Evolutionary conservation across 2,888 invertebrate genomes (phyloP), one percentile per base, ranked within the genome.

Genomic region (Acanthoscelides obtectus): DNA sequence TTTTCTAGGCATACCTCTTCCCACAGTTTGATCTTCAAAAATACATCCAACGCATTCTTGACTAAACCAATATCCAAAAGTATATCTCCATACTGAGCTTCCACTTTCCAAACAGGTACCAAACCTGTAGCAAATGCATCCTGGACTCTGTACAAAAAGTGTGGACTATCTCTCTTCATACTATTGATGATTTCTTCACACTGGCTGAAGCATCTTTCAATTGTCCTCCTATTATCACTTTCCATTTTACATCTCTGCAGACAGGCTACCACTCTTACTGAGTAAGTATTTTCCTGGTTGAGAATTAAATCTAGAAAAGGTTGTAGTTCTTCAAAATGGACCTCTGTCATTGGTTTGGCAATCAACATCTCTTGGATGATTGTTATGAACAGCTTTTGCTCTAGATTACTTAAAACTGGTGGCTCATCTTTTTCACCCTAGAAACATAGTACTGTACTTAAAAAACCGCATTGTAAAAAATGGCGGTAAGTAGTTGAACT

Each of bases 161-260:
- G 78, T 2, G 88, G 88, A 64, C 85, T 83, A 22, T 83, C 79
- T 68, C 83, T 81, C 75, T 82, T 85, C 70, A 87, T 85, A 81
- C 86, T 88, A 75, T 91, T 90, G 3, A 94, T 89, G 63, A 95
- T 87, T 80, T 93, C 91, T 86, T 97, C 95, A 75, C 94, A 90
- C 85, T 98, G 98, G 81, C 90, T 88, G 89, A 98, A 90, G 22
- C 97, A 92, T 64, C 98, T 88, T 82, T 98, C 97, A 19, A 97
- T 91, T 0, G 95, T 93, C 71, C 98, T 89, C 71, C 92, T 91
- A 79, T 93, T 92, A 68, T 88, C 88, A 0, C 91, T 89, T 84
- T 99, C 97, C 70, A 95, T 84, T 72, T 89, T 88, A 77, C 95
- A 94, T 70, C 98, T 75, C 65, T 78, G 86, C 0, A 94, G 86